A percentile compares a stretch with the other conserved stretches of the same genome.
These are phyloP conservation scores for Anthrax anthrax DNA, from an alignment of 2,888 invertebrate species.

Conservation along the genomic window DNA sequence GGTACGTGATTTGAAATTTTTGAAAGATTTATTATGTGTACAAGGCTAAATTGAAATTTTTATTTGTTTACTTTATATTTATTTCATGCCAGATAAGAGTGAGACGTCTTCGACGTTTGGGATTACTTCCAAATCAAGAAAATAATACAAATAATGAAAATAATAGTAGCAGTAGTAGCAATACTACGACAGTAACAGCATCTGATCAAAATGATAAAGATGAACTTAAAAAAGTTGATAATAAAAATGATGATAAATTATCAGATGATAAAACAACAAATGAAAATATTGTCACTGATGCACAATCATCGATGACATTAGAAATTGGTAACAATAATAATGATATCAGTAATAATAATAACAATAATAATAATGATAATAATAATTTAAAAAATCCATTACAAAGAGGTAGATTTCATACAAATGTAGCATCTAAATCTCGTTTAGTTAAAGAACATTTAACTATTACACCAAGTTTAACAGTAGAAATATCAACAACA, in stretches of 20 bases:
- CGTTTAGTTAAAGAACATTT: slow-evolving; percentile 22
- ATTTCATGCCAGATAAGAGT: slow-evolving; percentile 10
- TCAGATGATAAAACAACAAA: not conserved
- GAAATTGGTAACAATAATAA: not conserved
- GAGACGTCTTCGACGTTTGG: slow-evolving; percentile 12
- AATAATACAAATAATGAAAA: not conserved
- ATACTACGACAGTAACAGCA: not conserved
- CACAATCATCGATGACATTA: no score
- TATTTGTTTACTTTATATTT: no score
- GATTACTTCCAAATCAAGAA: slow-evolving; percentile 3
- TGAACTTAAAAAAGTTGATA: not conserved
- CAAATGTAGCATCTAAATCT: slow-evolving; percentile 25
- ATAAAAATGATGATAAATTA: not conserved
- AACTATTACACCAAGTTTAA: not conserved
- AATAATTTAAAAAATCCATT: no score
- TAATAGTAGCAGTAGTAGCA: not conserved
- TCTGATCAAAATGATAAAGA: not conserved
- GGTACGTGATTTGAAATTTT: slow-evolving; percentile 34
- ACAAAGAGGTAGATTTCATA: slow-evolving; percentile 15
- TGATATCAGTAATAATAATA: not conserved
- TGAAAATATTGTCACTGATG: not conserved
- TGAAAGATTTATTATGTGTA: no score
- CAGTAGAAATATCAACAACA: not conserved
- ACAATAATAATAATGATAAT: not conserved
- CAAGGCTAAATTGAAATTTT: no score